Conservation (phyloP, 2,888 invertebrate species). For the Lasioglossum calceatum region DNA sequence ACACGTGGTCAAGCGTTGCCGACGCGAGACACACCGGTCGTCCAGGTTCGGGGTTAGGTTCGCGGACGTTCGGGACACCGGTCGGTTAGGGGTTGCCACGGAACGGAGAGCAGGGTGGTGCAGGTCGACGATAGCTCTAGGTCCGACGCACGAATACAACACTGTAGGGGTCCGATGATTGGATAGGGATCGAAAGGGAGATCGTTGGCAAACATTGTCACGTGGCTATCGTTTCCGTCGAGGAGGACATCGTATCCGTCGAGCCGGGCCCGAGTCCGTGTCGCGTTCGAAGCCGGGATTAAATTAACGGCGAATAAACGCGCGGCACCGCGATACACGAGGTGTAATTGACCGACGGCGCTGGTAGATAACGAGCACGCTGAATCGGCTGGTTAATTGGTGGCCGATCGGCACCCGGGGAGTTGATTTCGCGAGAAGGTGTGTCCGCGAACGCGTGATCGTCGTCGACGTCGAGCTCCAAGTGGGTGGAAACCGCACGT, state of each 20-base stretch:
- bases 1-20: slow-evolving; percentile 65
- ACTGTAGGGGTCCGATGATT: neutral
- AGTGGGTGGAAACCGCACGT: slow-evolving; percentile 26
- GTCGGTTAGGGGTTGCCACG: slow-evolving; percentile 49
- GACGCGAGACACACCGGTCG: slow-evolving; percentile 41
- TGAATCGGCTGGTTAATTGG: slow-evolving; percentile 33
- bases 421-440: slow-evolving; percentile 37
- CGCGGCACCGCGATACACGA: slow-evolving; percentile 7
- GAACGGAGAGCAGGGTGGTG: slow-evolving; percentile 39
- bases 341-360: slow-evolving; percentile 39
- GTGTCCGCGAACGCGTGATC: neutral
- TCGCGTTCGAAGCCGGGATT: neutral
- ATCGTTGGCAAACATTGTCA: slow-evolving; percentile 45
- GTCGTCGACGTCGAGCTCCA: neutral
- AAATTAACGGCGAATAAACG: slow-evolving; percentile 18
- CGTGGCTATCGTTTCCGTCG: slow-evolving; percentile 35
- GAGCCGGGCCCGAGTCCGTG: neutral
- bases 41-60: slow-evolving; percentile 43
- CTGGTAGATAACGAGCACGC: slow-evolving; percentile 38
- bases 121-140: slow-evolving; percentile 15
- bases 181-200: neutral
- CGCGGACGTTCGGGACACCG: slow-evolving; percentile 44
- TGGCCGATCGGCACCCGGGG: neutral
- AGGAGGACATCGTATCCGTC: neutral
- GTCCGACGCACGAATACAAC: neutral